Evolutionary conservation across 2,888 invertebrate genomes (phyloP).

Genomic region (Limnephilus marmoratus): DNA sequence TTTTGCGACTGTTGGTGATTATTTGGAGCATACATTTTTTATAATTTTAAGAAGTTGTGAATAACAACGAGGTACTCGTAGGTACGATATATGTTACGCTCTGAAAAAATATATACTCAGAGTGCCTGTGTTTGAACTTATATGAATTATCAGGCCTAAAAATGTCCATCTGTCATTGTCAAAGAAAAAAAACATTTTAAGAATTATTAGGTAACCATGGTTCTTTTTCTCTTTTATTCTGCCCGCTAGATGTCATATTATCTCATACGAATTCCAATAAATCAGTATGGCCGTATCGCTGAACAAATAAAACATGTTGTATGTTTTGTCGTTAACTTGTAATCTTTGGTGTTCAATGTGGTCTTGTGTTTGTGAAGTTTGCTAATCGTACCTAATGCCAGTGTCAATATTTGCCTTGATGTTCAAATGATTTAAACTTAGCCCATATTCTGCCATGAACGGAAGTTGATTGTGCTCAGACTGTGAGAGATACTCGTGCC

Average conservation of each 20-base stretch:
- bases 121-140: neutral
- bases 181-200: neutral
- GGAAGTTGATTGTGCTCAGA: constrained; percentile 51
- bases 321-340: constrained; percentile 56
- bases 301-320: constrained; percentile 34
- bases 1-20: too few species aligned
- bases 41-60: too few species aligned
- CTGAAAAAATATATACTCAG: neutral
- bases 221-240: neutral
- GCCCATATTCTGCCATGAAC: constrained; percentile 44
- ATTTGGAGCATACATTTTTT: too few species aligned
- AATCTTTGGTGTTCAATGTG: constrained; percentile 55
- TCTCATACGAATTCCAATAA: neutral
- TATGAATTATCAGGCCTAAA: neutral
- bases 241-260: constrained; percentile 28
- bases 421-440: constrained; percentile 55
- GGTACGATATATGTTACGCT: too few species aligned
- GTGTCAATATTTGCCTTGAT: constrained; percentile 60
- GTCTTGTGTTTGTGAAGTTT: constrained; percentile 55
- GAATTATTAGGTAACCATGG: neutral
- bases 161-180: neutral
- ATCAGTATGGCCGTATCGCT: constrained; percentile 10
- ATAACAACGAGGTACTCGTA: too few species aligned
- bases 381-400: constrained; percentile 61
- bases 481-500: neutral